Conservation (phyloP, 2,113 vertebrate genomes). For the Stigmatopora argus region DNA sequence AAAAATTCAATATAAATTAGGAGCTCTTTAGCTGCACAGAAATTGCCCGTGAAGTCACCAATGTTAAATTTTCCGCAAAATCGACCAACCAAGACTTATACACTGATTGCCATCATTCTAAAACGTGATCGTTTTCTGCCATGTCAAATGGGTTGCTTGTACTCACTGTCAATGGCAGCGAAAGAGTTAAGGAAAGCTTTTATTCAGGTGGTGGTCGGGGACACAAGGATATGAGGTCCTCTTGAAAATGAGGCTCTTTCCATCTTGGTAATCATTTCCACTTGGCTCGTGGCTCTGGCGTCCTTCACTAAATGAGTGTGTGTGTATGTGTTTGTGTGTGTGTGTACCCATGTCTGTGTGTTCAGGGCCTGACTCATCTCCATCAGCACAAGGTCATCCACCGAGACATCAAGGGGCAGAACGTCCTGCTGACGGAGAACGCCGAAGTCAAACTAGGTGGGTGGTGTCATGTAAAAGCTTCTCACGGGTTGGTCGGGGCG, state of each 20-base stretch:
- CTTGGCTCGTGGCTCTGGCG: conserved; percentile 15
- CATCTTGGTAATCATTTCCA: conserved; percentile 2
- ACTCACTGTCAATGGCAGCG: not conserved
- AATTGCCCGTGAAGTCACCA: too few species aligned
- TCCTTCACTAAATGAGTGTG: conserved; percentile 11
- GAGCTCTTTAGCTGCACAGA: too few species aligned
- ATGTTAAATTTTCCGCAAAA: too few species aligned
- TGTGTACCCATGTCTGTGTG: conserved; percentile 11
- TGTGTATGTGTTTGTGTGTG: not conserved
- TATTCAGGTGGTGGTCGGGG: not conserved
- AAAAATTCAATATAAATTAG: too few species aligned
- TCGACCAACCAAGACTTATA: too few species aligned
- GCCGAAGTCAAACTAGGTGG: conserved; percentile 88
- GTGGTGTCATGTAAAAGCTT: conserved; percentile 32
- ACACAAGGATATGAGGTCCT: not conserved
- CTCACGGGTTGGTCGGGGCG: conserved; percentile 10
- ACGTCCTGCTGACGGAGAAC: conserved; percentile 85
- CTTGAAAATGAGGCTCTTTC: conserved; percentile 6
- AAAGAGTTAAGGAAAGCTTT: not conserved
- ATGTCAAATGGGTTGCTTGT: too few species aligned
- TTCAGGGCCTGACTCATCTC: conserved; percentile 84
- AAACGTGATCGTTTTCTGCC: too few species aligned
- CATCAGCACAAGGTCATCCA: conserved; percentile 90
- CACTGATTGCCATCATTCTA: too few species aligned
- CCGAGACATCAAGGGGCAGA: conserved; percentile 91